These are phyloP conservation scores for Channa argus DNA, from an alignment of 2,113 vertebrate genomes.

Conservation along the genomic window DNA sequence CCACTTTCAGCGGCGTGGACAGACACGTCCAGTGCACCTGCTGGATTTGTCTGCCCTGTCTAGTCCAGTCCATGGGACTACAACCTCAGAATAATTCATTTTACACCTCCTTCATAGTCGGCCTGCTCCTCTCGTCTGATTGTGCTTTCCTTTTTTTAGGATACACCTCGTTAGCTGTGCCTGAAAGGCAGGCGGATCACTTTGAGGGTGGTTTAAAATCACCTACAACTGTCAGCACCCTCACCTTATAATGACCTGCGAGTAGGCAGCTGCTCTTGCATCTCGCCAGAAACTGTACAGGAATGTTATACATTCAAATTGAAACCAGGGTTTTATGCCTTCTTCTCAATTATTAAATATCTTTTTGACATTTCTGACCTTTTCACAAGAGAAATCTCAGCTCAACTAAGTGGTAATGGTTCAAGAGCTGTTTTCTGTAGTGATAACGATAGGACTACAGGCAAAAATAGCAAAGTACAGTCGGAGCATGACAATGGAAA, in stretches of 20 bases:
- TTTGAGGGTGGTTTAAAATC: conserved; percentile 39
- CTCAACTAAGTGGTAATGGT: conserved; percentile 48
- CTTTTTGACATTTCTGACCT: not conserved
- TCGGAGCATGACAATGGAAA: conserved; percentile 47
- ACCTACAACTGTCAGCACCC: conserved; percentile 36
- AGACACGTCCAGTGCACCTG: conserved; percentile 51
- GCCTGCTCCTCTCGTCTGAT: conserved; percentile 35
- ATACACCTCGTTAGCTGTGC: conserved; percentile 49
- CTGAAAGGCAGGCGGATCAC: conserved; percentile 32
- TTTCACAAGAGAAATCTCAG: conserved; percentile 9
- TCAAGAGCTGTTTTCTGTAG: conserved; percentile 54
- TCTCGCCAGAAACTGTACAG: not conserved
- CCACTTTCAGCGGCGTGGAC: conserved; percentile 51
- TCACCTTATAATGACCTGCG: conserved; percentile 21
- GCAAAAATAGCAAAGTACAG: conserved; percentile 62
- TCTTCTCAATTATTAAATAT: not conserved
- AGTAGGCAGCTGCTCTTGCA: not conserved
- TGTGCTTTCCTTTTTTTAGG: conserved; percentile 30
- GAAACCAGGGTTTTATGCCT: conserved; percentile 42
- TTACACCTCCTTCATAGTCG: conserved; percentile 42
- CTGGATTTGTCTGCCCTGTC: conserved; percentile 53
- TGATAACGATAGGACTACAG: conserved; percentile 56
- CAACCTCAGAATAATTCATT: conserved; percentile 66
- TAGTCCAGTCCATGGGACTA: conserved; percentile 47
- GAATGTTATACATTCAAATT: not conserved